Conservation (phyloP, 37 sponge, comb jelly and placozoan genomes). For the Amphimedon queenslandica region DNA sequence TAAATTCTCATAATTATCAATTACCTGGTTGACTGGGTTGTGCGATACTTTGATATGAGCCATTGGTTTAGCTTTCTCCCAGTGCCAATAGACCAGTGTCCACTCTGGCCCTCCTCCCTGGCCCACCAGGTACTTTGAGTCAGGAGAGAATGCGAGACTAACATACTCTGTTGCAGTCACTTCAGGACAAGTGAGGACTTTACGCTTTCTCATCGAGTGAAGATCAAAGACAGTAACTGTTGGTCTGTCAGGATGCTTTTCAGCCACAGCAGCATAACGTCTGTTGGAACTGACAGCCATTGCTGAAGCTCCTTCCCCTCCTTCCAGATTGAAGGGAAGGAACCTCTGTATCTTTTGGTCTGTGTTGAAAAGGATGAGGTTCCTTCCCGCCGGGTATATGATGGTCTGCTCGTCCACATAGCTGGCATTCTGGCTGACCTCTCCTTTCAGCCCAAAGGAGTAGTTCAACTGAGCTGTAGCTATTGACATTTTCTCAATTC, state of each 20-base stretch:
- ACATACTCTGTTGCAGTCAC: constrained; percentile 63
- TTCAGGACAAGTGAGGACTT: constrained; percentile 53
- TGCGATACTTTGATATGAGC: constrained; percentile 76
- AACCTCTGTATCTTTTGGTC: constrained; percentile 91
- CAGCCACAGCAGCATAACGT: constrained; percentile 92
- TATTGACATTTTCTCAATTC: constrained; percentile 66
- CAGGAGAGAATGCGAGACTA: constrained; percentile 94
- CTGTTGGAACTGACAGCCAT: constrained; percentile 88
- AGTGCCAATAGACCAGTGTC: constrained; percentile 89
- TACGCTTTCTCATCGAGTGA: constrained; percentile 71
- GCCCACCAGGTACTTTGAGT: constrained; percentile 89
- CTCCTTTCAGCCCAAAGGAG: constrained; percentile 88
- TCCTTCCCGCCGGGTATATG: constrained; percentile 88
- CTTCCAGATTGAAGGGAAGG: constrained; percentile 52
- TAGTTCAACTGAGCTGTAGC: constrained; percentile 61
- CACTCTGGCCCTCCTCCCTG: constrained; percentile 74
- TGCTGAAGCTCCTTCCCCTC: constrained; percentile 73
- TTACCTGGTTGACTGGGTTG: constrained; percentile 80
- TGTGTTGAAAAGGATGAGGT: constrained; percentile 83
- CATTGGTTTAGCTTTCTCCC: constrained; percentile 95
- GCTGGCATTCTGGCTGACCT: constrained; percentile 76
- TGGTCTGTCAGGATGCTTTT: constrained; percentile 81
- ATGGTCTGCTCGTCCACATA: constrained; percentile 94
- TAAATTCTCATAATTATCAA: no score
- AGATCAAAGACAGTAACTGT: constrained; percentile 83